Evolutionary conservation across 2,797 vertebrate species (phyloP), one percentile per base, ranked within the genome.

Genomic region (Tamandua tetradactyla): DNA sequence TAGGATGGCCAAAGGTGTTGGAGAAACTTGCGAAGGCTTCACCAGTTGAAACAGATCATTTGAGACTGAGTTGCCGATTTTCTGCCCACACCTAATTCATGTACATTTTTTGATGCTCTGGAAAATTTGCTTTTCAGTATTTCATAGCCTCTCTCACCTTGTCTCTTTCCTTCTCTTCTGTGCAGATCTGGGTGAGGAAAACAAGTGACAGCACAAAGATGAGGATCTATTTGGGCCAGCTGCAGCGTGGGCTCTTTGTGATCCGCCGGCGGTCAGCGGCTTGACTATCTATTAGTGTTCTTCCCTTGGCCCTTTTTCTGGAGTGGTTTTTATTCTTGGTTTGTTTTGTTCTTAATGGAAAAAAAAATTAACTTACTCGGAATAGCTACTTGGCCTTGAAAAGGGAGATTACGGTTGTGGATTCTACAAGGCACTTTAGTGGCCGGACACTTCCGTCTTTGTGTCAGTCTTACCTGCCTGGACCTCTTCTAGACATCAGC

Each of bases 121-220:
- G 78, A 49, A 49, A 23, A 14, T 32, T 37, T 47, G 32, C 42
- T 23, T 27, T 27, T 64, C 20, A 0, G 0, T 61, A 0, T 81
- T 52, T 44, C 69, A 88, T 7, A 30, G 15, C 27, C 79, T 59
- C 66, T 1, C 72, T 92, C 49, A 74, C 22, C 49, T 40, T 59
- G 13, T 91, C 35, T 71, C 42, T 68, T n/a, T 72, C 52, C 13
- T 87, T 11, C 17, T 84, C 52, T 55, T 20, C 49, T 25, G 1
- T 97, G 18, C 98, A 99, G 99, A 99, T 99, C 95, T 99, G 99
- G 99, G 99, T 99, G 98, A 99, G 99, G 97, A 99, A 99, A 98
- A 99, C 99, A 1, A 99, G 99, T 0, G 99, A 99, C 98, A 99
- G 99, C 97, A 99, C 99, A 11, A 99, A 99, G 98, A 99, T 99